A percentile compares a stretch with the other conserved stretches of the same genome.
Evolutionary conservation across 2,113 vertebrate species (phyloP).

Genomic region (Trinectes maculatus): DNA sequence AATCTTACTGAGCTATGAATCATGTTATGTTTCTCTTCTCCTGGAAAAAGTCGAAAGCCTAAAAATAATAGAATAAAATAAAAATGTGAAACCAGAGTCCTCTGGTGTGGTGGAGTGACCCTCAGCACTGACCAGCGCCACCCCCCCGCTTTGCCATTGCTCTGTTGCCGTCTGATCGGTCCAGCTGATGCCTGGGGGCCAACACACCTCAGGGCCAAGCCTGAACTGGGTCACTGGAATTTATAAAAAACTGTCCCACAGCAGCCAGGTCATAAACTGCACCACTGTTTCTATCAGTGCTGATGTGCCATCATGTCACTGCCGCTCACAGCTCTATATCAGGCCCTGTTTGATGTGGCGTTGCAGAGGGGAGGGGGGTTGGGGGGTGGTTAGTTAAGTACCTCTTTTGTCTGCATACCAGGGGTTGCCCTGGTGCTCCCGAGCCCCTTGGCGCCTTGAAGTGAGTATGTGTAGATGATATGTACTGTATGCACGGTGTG

Average conservation of each 20-base stretch:
- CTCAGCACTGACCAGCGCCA: conserved; percentile 22
- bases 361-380: too few species aligned
- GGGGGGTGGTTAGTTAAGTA: neutral
- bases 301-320: conserved; percentile 3
- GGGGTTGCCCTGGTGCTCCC: conserved; percentile 17
- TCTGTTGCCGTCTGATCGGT: conserved; percentile 35
- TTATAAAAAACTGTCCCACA: conserved; percentile 4
- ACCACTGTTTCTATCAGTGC: conserved; percentile 7
- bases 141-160: neutral
- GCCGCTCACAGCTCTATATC: conserved; percentile 15
- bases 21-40: conserved; percentile 1
- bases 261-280: neutral
- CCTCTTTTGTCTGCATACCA: conserved; percentile 37
- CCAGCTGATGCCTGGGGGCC: conserved; percentile 2
- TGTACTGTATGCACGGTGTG: conserved; percentile 9
- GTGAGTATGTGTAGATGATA: conserved; percentile 1
- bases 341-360: conserved; percentile 16
- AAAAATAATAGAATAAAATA: too few species aligned
- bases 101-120: conserved; percentile 11
- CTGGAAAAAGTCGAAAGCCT: neutral
- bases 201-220: neutral
- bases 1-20: neutral
- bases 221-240: conserved; percentile 16
- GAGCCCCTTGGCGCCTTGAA: neutral
- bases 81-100: conserved; percentile 14